Base-by-base conservation (phyloP, 2,888 invertebrate species). In the Colletes collaris region DNA sequence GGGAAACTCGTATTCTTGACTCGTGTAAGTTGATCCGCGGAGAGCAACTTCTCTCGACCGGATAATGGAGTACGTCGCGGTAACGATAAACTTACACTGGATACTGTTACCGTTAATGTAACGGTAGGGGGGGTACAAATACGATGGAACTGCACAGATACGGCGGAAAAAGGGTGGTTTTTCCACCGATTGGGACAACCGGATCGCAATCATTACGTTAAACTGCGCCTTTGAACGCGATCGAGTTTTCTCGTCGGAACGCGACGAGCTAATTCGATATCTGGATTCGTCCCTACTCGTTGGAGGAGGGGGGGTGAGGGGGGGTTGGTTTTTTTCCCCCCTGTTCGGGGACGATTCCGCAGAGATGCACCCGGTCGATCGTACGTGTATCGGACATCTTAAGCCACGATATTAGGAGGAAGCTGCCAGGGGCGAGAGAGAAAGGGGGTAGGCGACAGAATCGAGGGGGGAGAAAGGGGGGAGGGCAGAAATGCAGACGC, bases 311-410 rank as follows among this genome's bases (percentile, higher is more conserved):
- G 16, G 16, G 16, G 16, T 16, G 16, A 16, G 16, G 16, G 16
- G 27, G 27, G 27, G 27, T 27, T 27, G 27, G 27, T 27, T 27
- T 27, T 27, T 27, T 27, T 27, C 27, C 27, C 27, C 27, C 27
- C 0, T 27, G 27, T 27, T 27, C 27, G 27, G 27, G 27, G 27
- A 27, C 64, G 76, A 76, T 76, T 60, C 69, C 71, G 50, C 62
- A 60, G 46, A 50, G 69, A 83, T 73, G 76, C 72, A 70, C 71
- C 55, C 27, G 81, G 60, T 72, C 81, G 83, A 81, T 79, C 73
- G 76, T 83, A 82, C 80, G 75, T 81, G 82, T 85, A 82, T 84
- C 80, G 78, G 80, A 84, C 84, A 76, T 86, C 86, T 86, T 79
- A 77, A 86, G 84, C 84, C 73, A 69, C 75, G 84, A 86, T 86